Base-by-base conservation (phyloP, 2,888 invertebrate genomes). In the Macroteleia sp. region DNA sequence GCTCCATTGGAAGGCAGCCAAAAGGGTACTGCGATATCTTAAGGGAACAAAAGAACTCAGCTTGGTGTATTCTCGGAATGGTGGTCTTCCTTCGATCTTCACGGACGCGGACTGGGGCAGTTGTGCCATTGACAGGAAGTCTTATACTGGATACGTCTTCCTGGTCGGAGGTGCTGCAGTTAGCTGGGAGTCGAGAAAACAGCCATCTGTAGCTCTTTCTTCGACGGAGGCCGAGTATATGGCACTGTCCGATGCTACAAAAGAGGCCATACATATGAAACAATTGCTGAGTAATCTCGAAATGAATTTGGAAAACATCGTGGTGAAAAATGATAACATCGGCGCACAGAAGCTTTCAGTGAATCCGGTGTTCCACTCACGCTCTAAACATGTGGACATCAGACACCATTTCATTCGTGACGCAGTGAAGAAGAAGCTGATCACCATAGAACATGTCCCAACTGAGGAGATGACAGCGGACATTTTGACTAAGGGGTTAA, bases 41-140 rank as follows among this genome's bases (percentile, higher is more conserved):
- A 30, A 50, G 6, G 50, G 50, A 4, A 32, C 50, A 2, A 28
- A 73, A 6, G 74, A 79, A 0, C 74, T 81, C 17, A n/a, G 20
- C 1, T n/a, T 52, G 52, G 52, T 52, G 8, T 52, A 50, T 12
- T 17, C 14, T 4, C 5, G n/a, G 16, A 16, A 2, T 5, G 6
- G 16, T n/a, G 30, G 30, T 8, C 19, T 6, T 19, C 6, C 19
- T 30, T 16, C 1, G 16, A 70, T 71, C 2, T 84, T 34, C 50
- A 20, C 56, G 3, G 85, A 83, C 44, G 46, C 81, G 0, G 81
- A 85, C 32, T 80, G 73, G 57, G 83, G 73, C 0, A 71, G 61
- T 3, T 82, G 82, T 25, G 41, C 6, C 12, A 16, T 36, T 36
- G 36, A 36, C 36, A 36, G 36, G 8, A 2, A 14, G 3, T 36